Percentiles rank a stretch among this genome's conserved stretches.
phyloP scores from a whole-genome alignment of 1,140 invertebrate species.

The Helicoverpa zea region DNA sequence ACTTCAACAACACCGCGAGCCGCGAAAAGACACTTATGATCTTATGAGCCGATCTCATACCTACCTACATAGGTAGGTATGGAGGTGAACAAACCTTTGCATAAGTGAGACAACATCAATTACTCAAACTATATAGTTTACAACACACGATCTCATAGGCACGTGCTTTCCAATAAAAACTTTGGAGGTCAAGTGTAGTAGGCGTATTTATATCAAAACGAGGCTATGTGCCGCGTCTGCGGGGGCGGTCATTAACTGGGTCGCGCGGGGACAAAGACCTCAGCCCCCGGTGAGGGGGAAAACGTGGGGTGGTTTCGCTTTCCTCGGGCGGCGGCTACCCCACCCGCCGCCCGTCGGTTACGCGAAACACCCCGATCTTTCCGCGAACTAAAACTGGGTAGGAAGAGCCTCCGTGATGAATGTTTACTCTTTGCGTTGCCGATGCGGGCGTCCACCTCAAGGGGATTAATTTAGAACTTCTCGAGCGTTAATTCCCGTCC shows the following conservation, averaged over 20 bases:
- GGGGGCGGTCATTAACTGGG: constrained; percentile 86
- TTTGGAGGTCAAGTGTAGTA: constrained; percentile 87
- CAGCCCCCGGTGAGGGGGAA: constrained; percentile 71
- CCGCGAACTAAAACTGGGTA: constrained; percentile 62
- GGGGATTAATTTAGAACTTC: constrained; percentile 83
- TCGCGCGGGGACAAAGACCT: constrained; percentile 83
- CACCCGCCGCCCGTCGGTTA: constrained; percentile 61
- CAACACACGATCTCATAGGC: constrained; percentile 76
- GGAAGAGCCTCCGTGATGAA: constrained; percentile 61
- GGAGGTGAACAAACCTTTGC: constrained; percentile 33
- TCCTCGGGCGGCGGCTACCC: constrained; percentile 62
- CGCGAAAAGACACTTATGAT: neutral
- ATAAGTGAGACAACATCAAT: constrained; percentile 36
- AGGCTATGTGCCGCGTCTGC: constrained; percentile 82
- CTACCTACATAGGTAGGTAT: neutral
- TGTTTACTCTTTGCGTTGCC: constrained; percentile 76
- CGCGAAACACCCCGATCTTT: constrained; percentile 69
- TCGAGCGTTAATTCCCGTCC: constrained; percentile 74
- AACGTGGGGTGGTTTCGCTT: constrained; percentile 75
- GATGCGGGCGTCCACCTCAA: constrained; percentile 75
- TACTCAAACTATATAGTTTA: constrained; percentile 70
- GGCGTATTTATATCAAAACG: constrained; percentile 85
- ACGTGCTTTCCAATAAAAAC: constrained; percentile 86
- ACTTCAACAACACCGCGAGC: neutral
- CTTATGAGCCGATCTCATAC: neutral